Conservation (phyloP, 2,888 invertebrate genomes). For the Lepetodrilus schrolli region DNA sequence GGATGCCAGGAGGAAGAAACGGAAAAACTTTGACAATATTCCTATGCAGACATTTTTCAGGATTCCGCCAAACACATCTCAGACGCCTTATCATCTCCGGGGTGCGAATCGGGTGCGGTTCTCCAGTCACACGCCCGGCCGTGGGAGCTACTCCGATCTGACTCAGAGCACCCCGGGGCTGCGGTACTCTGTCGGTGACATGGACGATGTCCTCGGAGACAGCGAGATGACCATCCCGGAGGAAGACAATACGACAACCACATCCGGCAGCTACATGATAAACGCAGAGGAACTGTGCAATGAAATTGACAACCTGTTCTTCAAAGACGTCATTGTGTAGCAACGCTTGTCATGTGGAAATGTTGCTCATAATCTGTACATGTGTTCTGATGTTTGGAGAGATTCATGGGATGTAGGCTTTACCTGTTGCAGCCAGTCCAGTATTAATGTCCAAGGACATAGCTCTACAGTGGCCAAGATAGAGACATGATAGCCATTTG, state of each 20-base stretch:
- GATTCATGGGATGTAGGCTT: no score
- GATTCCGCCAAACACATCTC: background rate
- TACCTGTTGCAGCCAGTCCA: slow-evolving; percentile 12
- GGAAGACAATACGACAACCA: slow-evolving; percentile 62
- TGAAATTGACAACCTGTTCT: slow-evolving; percentile 72
- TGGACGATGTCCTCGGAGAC: slow-evolving; percentile 50
- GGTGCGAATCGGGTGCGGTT: background rate
- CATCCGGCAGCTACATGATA: slow-evolving; percentile 71
- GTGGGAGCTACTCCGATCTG: slow-evolving; percentile 48
- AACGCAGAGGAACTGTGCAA: slow-evolving; percentile 72
- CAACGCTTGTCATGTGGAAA: background rate
- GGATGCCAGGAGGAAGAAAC: slow-evolving; percentile 33
- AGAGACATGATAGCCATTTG: background rate
- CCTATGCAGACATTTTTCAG: slow-evolving; percentile 25
- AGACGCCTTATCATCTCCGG: slow-evolving; percentile 13
- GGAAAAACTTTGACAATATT: slow-evolving; percentile 1
- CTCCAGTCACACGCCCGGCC: background rate
- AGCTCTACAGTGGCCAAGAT: background rate
- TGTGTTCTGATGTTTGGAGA: no score
- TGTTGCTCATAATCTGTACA: background rate
- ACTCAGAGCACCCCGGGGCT: slow-evolving; percentile 54
- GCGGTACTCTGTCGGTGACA: slow-evolving; percentile 61
- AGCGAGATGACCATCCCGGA: slow-evolving; percentile 40
- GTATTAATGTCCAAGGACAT: slow-evolving; percentile 5
- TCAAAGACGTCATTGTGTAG: slow-evolving; percentile 67